These are phyloP conservation scores for Morpho achilles DNA, from an alignment of 2,888 invertebrate genomes.

Conservation along the genomic window DNA sequence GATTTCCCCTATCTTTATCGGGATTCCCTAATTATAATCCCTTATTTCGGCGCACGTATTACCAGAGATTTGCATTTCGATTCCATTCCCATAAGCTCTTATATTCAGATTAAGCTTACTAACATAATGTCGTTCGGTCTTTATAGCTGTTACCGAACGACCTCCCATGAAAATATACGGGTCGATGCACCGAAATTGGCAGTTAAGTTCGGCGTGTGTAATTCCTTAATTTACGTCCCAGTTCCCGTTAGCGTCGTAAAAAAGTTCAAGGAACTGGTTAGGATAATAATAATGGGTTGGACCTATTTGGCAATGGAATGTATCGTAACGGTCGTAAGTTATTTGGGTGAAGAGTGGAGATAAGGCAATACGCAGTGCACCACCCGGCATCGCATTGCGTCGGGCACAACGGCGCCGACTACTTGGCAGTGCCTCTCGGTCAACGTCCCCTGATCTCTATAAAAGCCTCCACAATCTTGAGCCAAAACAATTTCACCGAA, in stretches of 20 bases:
- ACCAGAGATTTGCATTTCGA: constrained; percentile 6
- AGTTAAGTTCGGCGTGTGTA: constrained; percentile 19
- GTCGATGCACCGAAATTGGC: constrained; percentile 28
- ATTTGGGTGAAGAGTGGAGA: constrained; percentile 53
- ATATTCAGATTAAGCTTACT: constrained; percentile 9
- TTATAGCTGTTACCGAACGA: constrained; percentile 11
- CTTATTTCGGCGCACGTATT: background rate
- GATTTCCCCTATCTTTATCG: too few relatives aligned
- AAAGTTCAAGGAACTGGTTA: constrained; percentile 20
- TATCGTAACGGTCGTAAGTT: constrained; percentile 55
- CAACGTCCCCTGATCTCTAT: constrained; percentile 66
- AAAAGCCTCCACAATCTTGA: constrained; percentile 65
- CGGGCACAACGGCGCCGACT: constrained; percentile 70
- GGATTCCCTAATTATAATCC: constrained; percentile 1
- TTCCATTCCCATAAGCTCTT: constrained; percentile 3
- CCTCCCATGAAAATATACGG: constrained; percentile 23
- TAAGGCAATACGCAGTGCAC: constrained; percentile 71
- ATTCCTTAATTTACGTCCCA: constrained; percentile 24
- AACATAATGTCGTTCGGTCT: constrained; percentile 2
- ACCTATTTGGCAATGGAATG: constrained; percentile 61
- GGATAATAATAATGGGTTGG: constrained; percentile 28
- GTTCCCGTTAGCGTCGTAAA: constrained; percentile 25
- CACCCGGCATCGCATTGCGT: constrained; percentile 62
- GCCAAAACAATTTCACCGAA: constrained; percentile 77
- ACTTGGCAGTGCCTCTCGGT: constrained; percentile 72